Evolutionary conservation across 2,888 invertebrate genomes (phyloP), one percentile per base, ranked within the genome.

Genomic region (Ceratothoa steindachneri): DNA sequence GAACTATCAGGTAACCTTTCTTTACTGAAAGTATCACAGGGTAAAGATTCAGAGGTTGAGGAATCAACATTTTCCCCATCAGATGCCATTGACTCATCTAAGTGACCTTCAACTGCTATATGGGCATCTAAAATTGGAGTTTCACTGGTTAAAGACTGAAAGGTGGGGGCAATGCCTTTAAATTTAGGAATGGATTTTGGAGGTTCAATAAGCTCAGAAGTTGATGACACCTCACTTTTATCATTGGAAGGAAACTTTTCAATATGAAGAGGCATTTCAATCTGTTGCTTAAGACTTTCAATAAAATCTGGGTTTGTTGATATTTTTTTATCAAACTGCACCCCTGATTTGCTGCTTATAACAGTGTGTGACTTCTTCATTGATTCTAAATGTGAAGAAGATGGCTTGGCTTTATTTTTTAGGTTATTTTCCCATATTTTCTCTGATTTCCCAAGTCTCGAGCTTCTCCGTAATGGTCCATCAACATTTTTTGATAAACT

Each of bases 71-170:
- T 24, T 60, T 24, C 22, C 12, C 60, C 24, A 1, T 60, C 60
- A 15, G 60, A 24, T 2, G 24, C 22, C n/a, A 60, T 60, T 12
- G 60, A 24, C 22, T n/a, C 12, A 24, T 60, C 60, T 60, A 60
- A 60, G 27, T 60, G 60, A 1, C 60, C 60, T 60, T 60, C 60
- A 1, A 60, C 60, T 12, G 22, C 60, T 24, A 60, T 60, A 60
- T 60, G 60, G 24, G 60, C 60, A 60, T 60, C 60, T 24, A 60
- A 24, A 60, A 60, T 60, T n/a, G 60, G 60, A 60, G 60, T 60
- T 7, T 60, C 60, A 60, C 19, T 24, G 12, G 60, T 12, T 1
- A 24, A 60, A 2, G 60, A 24, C 60, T 60, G 60, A 60, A 60
- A 60, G 12, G 22, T 24, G 60, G 60, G 24, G 22, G 60, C 22